Percentiles rank a stretch among this genome's conserved stretches.
Conservation (phyloP, 2,113 vertebrate genomes). For the Hippocampus zosterae region DNA sequence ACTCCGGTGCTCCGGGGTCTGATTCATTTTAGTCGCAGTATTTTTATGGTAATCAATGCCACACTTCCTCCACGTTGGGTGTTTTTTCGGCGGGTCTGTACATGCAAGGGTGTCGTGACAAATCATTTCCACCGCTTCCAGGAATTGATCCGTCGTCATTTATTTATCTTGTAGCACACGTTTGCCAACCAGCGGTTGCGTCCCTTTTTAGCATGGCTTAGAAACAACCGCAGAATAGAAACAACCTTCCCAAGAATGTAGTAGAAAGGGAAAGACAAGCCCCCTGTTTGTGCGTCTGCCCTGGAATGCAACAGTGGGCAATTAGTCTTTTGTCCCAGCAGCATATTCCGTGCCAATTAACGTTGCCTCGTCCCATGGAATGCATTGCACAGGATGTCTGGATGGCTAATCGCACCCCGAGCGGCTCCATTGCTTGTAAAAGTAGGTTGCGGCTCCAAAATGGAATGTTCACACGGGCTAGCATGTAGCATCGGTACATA, state of each 20-base stretch:
- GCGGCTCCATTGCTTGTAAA: slow-evolving; percentile 20
- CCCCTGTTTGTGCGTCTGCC: neutral
- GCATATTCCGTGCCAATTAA: slow-evolving; percentile 51
- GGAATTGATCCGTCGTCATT: too few species aligned
- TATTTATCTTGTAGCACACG: too few species aligned
- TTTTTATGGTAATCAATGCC: slow-evolving; percentile 21
- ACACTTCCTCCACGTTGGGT: slow-evolving; percentile 6
- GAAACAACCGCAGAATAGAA: neutral
- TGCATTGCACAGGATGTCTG: slow-evolving; percentile 22
- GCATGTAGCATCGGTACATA: neutral
- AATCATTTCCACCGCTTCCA: too few species aligned
- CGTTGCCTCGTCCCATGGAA: slow-evolving; percentile 35
- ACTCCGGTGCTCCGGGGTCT: neutral
- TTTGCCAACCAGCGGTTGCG: too few species aligned
- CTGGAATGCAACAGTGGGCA: slow-evolving; percentile 37
- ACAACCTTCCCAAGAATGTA: neutral
- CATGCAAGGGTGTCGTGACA: neutral
- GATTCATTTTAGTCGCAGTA: slow-evolving; percentile 11
- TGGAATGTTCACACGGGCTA: slow-evolving; percentile 9
- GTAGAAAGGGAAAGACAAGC: neutral
- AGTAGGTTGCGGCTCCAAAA: neutral
- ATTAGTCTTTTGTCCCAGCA: slow-evolving; percentile 51
- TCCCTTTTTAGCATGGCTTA: neutral
- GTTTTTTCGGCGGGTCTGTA: neutral
- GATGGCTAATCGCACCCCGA: slow-evolving; percentile 15